Conservation (phyloP, 1,140 invertebrate species). For the Caerostris darwini region DNA sequence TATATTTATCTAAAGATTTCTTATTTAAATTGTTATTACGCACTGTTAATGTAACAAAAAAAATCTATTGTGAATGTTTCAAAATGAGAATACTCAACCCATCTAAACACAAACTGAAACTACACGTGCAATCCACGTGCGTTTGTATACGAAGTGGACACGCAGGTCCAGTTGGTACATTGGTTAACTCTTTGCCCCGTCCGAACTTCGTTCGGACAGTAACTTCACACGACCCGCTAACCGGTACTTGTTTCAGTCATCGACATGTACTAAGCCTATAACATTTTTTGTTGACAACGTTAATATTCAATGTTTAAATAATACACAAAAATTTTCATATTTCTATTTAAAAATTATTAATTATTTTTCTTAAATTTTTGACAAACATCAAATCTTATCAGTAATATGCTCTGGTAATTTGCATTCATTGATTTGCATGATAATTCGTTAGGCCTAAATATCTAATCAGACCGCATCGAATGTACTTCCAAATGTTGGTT, state of each 20-base stretch:
- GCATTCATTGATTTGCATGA: constrained; percentile 28
- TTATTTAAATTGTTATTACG: not conserved
- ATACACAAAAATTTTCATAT: not conserved
- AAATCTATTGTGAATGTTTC: not conserved
- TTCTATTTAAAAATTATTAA: constrained; percentile 14
- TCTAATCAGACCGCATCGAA: constrained; percentile 69
- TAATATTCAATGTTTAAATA: constrained; percentile 25
- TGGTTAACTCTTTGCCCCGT: constrained; percentile 49
- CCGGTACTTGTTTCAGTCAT: constrained; percentile 56
- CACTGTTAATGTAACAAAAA: not conserved
- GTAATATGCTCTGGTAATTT: not conserved
- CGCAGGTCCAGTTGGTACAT: constrained; percentile 69
- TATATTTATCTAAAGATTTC: not conserved
- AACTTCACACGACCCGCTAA: constrained; percentile 5
- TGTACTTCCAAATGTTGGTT: constrained; percentile 69
- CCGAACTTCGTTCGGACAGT: constrained; percentile 62
- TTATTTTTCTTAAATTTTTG: not conserved
- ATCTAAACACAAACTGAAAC: not conserved
- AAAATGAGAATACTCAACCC: not conserved
- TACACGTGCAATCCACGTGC: constrained; percentile 74
- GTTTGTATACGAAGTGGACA: constrained; percentile 78
- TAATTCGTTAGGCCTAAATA: constrained; percentile 76
- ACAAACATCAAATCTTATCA: constrained; percentile 22
- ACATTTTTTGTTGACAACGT: constrained; percentile 66
- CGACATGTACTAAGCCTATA: constrained; percentile 49